These are phyloP conservation scores for Epinephelus fuscoguttatus DNA, from an alignment of 2,113 vertebrate species.

Conservation along the genomic window DNA sequence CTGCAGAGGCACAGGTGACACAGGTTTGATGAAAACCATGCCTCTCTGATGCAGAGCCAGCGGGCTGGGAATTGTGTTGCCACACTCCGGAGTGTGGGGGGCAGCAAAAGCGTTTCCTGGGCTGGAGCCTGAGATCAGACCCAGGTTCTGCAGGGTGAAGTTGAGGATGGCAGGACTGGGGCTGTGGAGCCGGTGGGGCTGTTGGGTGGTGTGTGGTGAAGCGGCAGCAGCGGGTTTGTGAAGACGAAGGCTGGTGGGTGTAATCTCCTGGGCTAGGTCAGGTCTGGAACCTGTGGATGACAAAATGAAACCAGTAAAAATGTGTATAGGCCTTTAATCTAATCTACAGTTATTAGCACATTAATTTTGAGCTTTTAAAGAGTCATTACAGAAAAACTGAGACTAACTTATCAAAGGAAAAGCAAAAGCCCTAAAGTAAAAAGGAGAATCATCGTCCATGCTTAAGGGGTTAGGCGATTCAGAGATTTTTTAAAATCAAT, in stretches of 20 bases:
- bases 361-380: not conserved
- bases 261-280: slow-evolving; percentile 85
- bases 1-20: slow-evolving; percentile 60
- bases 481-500: not conserved
- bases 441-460: not conserved
- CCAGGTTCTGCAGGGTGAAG: slow-evolving; percentile 93
- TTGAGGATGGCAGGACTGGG: slow-evolving; percentile 91
- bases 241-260: slow-evolving; percentile 86
- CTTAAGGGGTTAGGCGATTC: not conserved
- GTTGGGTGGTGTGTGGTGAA: slow-evolving; percentile 79
- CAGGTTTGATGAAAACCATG: slow-evolving; percentile 83
- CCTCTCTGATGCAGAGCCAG: slow-evolving; percentile 80
- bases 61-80: slow-evolving; percentile 57
- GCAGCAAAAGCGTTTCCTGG: slow-evolving; percentile 42
- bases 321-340: not conserved
- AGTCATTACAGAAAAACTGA: not conserved
- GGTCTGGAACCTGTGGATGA: slow-evolving; percentile 87
- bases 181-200: slow-evolving; percentile 79
- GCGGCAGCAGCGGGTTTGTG: slow-evolving; percentile 48
- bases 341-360: not conserved
- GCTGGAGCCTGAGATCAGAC: slow-evolving; percentile 86
- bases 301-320: not conserved
- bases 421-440: not conserved
- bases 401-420: not conserved
- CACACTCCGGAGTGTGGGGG: slow-evolving; percentile 72